These are phyloP conservation scores for Sminthurides aquaticus DNA, from an alignment of 2,888 invertebrate genomes.

Conservation along the genomic window DNA sequence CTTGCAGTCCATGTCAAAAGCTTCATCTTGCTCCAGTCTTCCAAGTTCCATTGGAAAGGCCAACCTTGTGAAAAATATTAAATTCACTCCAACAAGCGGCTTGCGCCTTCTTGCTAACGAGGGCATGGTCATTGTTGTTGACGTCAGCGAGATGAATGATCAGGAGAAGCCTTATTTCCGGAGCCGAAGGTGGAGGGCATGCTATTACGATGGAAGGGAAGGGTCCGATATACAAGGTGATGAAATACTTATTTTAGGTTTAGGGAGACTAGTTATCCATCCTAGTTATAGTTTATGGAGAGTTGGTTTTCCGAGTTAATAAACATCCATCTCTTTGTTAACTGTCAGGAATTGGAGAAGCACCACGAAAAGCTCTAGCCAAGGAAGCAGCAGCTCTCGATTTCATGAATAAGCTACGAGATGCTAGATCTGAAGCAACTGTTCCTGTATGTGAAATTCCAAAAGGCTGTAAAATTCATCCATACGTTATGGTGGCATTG, in stretches of 20 bases:
- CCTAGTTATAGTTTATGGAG: too few relatives aligned
- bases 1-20: too few relatives aligned
- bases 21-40: neutral
- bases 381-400: constrained; percentile 19
- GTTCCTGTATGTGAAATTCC: constrained; percentile 6
- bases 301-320: too few relatives aligned
- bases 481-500: constrained; percentile 3
- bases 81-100: neutral
- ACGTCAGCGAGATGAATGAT: constrained; percentile 4
- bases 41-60: neutral
- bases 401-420: constrained; percentile 1
- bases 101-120: constrained; percentile 1
- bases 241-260: neutral
- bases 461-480: constrained; percentile 7
- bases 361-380: constrained; percentile 12
- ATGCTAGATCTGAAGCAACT: neutral
- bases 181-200: constrained; percentile 7
- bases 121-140: constrained; percentile 1
- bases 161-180: neutral
- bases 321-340: neutral
- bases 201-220: constrained; percentile 6
- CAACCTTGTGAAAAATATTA: neutral
- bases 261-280: too few relatives aligned
- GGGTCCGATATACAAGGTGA: neutral
- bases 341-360: constrained; percentile 3